phyloP scores from a whole-genome alignment of 2,797 vertebrate species.

The Manis javanica region DNA sequence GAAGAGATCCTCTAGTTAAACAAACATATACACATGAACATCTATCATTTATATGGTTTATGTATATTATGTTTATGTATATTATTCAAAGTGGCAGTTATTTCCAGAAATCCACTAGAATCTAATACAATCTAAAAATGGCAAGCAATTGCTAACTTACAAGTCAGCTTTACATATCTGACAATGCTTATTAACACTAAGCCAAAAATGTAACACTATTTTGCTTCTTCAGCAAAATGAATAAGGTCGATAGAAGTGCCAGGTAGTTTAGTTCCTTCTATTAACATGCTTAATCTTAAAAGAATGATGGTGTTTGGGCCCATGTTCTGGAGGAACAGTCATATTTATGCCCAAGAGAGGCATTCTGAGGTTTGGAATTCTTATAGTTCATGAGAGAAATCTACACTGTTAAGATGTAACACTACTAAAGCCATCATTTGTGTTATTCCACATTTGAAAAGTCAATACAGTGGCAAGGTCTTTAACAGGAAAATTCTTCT shows the following conservation, averaged over 20 bases:
- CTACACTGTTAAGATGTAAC: neutral
- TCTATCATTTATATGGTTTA: neutral
- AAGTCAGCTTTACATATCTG: constrained; percentile 18
- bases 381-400: neutral
- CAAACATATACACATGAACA: neutral
- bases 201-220: constrained; percentile 6
- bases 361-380: neutral
- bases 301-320: neutral
- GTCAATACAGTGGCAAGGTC: neutral
- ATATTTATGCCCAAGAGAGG: neutral
- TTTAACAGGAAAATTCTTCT: neutral
- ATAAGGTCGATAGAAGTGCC: neutral
- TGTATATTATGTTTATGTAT: neutral
- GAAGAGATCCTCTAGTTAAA: constrained; percentile 24
- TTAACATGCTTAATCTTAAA: constrained; percentile 28
- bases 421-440: too few relatives aligned
- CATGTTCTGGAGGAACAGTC: neutral
- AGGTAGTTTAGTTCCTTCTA: neutral
- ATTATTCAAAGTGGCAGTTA: constrained; percentile 45
- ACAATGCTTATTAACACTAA: neutral
- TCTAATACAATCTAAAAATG: constrained; percentile 46
- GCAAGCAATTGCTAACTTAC: constrained; percentile 23
- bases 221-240: constrained; percentile 48
- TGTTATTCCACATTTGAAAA: constrained; percentile 22
- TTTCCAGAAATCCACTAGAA: constrained; percentile 49